phyloP scores from a whole-genome alignment of 2,113 vertebrate genomes.

The Holacanthus passer region DNA sequence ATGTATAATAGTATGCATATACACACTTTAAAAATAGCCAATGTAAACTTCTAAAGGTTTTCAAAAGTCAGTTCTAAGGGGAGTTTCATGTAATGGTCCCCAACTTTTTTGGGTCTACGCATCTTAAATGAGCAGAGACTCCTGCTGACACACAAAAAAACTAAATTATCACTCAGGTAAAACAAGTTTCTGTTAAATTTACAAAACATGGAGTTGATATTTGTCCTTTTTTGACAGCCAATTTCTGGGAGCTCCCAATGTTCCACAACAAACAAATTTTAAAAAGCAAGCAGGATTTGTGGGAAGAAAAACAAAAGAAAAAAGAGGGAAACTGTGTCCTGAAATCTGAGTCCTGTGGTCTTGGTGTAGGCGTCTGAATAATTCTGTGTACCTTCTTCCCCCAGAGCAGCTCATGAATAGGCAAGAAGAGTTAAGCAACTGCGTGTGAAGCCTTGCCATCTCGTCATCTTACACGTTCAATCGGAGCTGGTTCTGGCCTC shows the following conservation, averaged over 20 bases:
- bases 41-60: slow-evolving; percentile 41
- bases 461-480: slow-evolving; percentile 2
- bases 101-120: neutral
- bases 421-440: slow-evolving; percentile 29
- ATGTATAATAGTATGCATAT: slow-evolving; percentile 56
- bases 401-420: slow-evolving; percentile 58
- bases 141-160: slow-evolving; percentile 35
- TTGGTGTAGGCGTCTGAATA: slow-evolving; percentile 3
- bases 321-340: slow-evolving; percentile 1
- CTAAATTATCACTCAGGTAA: slow-evolving; percentile 18
- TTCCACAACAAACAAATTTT: slow-evolving; percentile 15
- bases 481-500: slow-evolving; percentile 10
- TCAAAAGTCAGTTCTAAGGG: slow-evolving; percentile 3
- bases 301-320: neutral
- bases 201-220: slow-evolving; percentile 10
- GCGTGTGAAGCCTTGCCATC: slow-evolving; percentile 15
- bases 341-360: slow-evolving; percentile 31
- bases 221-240: neutral
- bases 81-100: slow-evolving; percentile 6
- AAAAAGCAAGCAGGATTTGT: neutral
- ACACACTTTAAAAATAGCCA: slow-evolving; percentile 42
- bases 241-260: neutral
- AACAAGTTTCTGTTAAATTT: slow-evolving; percentile 6
- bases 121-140: slow-evolving; percentile 25
- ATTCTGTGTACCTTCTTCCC: slow-evolving; percentile 7